Conservation (phyloP, 2,797 vertebrate genomes). For the Pipistrellus pipistrellus region DNA sequence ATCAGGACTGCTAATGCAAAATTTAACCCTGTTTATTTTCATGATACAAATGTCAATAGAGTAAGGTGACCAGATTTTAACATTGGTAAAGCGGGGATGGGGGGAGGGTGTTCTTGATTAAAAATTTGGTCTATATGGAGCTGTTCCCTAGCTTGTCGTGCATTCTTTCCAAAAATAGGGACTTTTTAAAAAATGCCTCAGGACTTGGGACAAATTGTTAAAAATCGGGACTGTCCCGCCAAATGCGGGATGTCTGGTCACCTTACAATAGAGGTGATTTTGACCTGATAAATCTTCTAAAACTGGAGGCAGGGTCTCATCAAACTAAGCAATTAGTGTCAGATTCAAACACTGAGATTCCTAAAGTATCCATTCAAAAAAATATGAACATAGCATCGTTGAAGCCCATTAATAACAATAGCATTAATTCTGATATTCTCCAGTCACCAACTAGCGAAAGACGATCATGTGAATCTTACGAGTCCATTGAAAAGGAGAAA, state of each 20-base stretch:
- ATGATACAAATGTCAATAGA: constrained; percentile 71
- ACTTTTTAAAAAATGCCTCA: too few relatives aligned
- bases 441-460: constrained; percentile 90
- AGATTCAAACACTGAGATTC: constrained; percentile 73
- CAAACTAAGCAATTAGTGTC: constrained; percentile 84
- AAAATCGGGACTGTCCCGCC: too few relatives aligned
- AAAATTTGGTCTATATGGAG: too few relatives aligned
- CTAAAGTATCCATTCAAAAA: constrained; percentile 74
- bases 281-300: constrained; percentile 75
- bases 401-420: constrained; percentile 72
- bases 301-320: constrained; percentile 85
- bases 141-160: too few relatives aligned
- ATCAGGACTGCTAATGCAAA: constrained; percentile 57
- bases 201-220: too few relatives aligned
- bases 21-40: constrained; percentile 87
- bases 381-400: constrained; percentile 78
- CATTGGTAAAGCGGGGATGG: too few relatives aligned
- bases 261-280: constrained; percentile 69
- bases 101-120: too few relatives aligned
- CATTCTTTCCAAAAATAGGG: too few relatives aligned
- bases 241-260: too few relatives aligned
- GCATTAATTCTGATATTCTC: constrained; percentile 89
- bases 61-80: not conserved
- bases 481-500: constrained; percentile 74
- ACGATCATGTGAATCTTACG: constrained; percentile 71